Evolutionary conservation across 92 coral and sea anemone genomes (phyloP).

Genomic region (Palythoa grandiflora): DNA sequence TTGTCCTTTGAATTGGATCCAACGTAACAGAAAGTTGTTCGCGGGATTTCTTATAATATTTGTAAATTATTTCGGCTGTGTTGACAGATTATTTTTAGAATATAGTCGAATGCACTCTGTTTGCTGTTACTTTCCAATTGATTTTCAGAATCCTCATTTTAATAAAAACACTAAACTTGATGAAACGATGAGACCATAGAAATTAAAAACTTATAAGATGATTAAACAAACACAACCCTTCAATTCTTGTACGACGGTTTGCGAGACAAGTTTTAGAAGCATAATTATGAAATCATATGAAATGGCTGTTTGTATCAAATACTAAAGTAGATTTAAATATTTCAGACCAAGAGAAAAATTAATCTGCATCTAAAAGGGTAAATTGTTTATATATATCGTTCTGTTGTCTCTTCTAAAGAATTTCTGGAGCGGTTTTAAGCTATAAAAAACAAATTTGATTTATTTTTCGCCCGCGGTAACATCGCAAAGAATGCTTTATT

Average conservation of each 20-base stretch:
- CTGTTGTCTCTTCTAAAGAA: background rate
- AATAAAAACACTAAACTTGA: constrained; percentile 42
- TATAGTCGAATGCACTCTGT: background rate
- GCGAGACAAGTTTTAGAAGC: background rate
- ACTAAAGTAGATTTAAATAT: background rate
- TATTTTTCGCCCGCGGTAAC: background rate
- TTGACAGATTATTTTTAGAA: background rate
- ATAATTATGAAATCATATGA: background rate
- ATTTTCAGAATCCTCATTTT: constrained; percentile 27
- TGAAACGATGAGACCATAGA: constrained; percentile 1
- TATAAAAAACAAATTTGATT: constrained; percentile 12
- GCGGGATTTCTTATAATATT: too few relatives aligned
- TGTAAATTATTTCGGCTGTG: background rate
- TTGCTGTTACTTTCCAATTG: constrained; percentile 18
- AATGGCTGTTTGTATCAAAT: background rate
- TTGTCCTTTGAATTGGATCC: too few relatives aligned
- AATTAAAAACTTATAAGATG: constrained; percentile 12
- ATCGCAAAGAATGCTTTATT: constrained; percentile 10
- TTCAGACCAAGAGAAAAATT: background rate
- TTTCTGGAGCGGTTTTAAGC: background rate
- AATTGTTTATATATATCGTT: background rate
- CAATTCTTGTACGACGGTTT: background rate
- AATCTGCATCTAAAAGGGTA: background rate
- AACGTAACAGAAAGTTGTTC: too few relatives aligned
- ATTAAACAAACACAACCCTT: constrained; percentile 18